phyloP scores from a whole-genome alignment of 2,797 vertebrate genomes.

The Amblyraja radiata region DNA sequence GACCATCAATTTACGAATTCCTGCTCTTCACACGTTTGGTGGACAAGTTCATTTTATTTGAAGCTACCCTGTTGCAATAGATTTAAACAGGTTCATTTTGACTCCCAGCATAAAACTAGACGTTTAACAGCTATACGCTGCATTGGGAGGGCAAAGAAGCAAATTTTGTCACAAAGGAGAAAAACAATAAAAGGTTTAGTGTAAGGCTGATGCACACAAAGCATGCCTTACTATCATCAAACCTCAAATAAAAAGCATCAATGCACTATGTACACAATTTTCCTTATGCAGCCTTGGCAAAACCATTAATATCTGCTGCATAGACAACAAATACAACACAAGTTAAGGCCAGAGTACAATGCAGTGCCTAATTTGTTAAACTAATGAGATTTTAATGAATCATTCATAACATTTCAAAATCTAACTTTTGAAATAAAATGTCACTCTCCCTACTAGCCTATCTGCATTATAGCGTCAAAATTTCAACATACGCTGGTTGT shows the following conservation, averaged over 20 bases:
- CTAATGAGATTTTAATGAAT: background rate
- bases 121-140: too few relatives aligned
- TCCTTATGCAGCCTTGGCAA: background rate
- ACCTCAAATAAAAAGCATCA: background rate
- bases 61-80: background rate
- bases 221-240: background rate
- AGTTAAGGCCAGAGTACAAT: too few relatives aligned
- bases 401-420: background rate
- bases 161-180: background rate
- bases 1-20: background rate
- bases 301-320: background rate
- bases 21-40: too few relatives aligned
- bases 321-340: background rate
- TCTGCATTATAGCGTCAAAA: background rate
- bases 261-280: too few relatives aligned
- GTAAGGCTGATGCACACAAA: background rate
- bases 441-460: background rate
- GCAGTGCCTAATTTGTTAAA: background rate
- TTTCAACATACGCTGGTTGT: constrained; percentile 67
- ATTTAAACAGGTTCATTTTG: background rate
- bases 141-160: background rate
- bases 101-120: background rate
- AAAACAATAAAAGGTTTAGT: background rate
- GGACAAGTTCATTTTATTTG: background rate
- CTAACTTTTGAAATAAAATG: background rate